A percentile compares a stretch with the other conserved stretches of the same genome.
Conservation (phyloP, 2,797 vertebrate species). For the Anguilla pacifica region DNA sequence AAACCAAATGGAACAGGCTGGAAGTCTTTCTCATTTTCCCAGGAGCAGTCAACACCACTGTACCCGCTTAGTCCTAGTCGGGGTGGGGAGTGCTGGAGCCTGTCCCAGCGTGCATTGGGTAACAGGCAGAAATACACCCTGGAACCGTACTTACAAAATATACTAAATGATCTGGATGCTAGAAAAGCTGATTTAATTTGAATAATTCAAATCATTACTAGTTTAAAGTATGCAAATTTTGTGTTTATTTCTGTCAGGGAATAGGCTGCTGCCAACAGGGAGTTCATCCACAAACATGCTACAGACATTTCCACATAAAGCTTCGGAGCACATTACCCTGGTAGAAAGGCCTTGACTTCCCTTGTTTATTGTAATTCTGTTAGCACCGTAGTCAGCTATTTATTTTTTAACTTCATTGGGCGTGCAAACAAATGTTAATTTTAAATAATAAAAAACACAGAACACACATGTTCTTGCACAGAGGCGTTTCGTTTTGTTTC, state of each 20-base stretch:
- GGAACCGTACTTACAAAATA: not conserved
- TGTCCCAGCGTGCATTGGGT: too few species aligned
- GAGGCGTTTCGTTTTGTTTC: not conserved
- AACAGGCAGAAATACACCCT: too few species aligned
- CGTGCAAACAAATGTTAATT: not conserved
- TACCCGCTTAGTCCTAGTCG: not conserved
- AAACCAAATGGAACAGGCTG: not conserved
- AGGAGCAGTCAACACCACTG: not conserved
- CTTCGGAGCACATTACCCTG: conserved; percentile 30
- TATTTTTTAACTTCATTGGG: not conserved
- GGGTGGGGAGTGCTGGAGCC: too few species aligned
- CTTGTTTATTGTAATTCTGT: not conserved
- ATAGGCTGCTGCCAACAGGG: conserved; percentile 7
- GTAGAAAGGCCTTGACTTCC: conserved; percentile 36
- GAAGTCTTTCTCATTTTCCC: not conserved
- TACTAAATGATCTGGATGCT: not conserved
- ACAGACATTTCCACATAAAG: conserved; percentile 2
- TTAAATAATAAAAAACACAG: not conserved
- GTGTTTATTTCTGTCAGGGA: not conserved
- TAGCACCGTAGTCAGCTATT: not conserved
- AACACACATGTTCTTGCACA: not conserved
- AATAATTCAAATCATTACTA: not conserved
- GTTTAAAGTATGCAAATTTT: not conserved
- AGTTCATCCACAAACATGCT: not conserved
- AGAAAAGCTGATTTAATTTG: not conserved